Conservation (phyloP, 2,888 invertebrate genomes). For the Epinotia bilunana region DNA sequence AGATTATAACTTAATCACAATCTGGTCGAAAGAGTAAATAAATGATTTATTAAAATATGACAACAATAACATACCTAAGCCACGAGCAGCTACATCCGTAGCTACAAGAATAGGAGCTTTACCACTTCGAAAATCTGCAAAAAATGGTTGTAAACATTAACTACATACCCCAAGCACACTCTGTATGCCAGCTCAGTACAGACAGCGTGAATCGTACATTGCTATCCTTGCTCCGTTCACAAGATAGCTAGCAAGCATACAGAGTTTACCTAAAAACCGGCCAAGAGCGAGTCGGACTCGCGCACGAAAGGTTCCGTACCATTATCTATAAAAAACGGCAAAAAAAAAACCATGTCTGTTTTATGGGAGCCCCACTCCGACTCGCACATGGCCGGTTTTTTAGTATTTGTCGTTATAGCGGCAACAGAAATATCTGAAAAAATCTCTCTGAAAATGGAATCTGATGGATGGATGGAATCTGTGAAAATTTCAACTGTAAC, state of each 20-base stretch:
- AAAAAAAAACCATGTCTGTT: no score
- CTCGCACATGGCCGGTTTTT: no score
- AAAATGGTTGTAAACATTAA: conserved; percentile 49
- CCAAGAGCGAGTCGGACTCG: no score
- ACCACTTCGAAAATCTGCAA: conserved; percentile 92
- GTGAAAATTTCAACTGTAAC: no score
- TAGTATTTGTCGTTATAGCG: no score
- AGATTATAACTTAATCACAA: no score
- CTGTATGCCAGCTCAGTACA: conserved; percentile 43
- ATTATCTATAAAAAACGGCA: no score
- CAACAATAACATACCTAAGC: conserved; percentile 90
- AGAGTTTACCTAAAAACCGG: conserved; percentile 19
- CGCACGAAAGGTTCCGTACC: no score
- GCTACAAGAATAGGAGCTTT: conserved; percentile 96
- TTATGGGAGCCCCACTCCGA: no score
- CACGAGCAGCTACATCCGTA: conserved; percentile 97
- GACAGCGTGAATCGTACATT: conserved; percentile 38
- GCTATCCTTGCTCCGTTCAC: background rate
- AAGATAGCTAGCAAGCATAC: conserved; percentile 31
- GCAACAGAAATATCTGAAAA: no score
- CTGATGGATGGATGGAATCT: no score
- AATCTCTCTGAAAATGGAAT: no score
- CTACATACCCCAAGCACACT: conserved; percentile 43
- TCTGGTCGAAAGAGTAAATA: background rate
- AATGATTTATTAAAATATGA: background rate